These are phyloP conservation scores for Drosophila bocqueti DNA, from an alignment of 1,140 invertebrate species.

Conservation along the genomic window DNA sequence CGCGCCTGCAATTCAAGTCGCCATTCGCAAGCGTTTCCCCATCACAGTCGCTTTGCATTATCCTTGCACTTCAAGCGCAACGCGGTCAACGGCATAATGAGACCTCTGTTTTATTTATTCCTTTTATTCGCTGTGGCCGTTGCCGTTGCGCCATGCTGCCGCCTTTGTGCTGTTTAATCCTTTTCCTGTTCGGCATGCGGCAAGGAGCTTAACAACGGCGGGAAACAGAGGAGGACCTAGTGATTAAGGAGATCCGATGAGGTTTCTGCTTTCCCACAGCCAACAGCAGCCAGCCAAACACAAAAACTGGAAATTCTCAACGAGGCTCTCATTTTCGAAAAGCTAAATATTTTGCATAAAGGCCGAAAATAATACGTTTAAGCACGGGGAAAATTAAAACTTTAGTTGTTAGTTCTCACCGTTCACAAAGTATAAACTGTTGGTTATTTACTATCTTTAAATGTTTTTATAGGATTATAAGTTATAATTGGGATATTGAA, in stretches of 20 bases:
- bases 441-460: neutral
- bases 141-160: constrained; percentile 22
- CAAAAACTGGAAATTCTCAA: constrained; percentile 34
- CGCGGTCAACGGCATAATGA: constrained; percentile 57
- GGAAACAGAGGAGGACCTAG: neutral
- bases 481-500: neutral
- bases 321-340: neutral
- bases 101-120: constrained; percentile 53
- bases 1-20: constrained; percentile 27
- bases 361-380: constrained; percentile 14
- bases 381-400: neutral
- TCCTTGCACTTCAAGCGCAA: constrained; percentile 46
- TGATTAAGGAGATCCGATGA: constrained; percentile 22
- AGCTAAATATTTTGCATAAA: constrained; percentile 7
- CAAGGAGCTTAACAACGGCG: constrained; percentile 13
- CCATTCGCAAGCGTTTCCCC: constrained; percentile 28
- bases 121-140: constrained; percentile 32
- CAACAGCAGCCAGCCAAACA: neutral
- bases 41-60: constrained; percentile 34
- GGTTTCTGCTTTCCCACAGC: neutral
- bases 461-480: neutral
- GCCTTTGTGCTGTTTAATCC: constrained; percentile 57
- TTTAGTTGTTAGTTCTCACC: neutral
- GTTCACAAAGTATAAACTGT: neutral
- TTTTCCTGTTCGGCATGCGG: constrained; percentile 35